phyloP scores from a whole-genome alignment of 2,888 invertebrate species.

The Campoplex capitator region DNA sequence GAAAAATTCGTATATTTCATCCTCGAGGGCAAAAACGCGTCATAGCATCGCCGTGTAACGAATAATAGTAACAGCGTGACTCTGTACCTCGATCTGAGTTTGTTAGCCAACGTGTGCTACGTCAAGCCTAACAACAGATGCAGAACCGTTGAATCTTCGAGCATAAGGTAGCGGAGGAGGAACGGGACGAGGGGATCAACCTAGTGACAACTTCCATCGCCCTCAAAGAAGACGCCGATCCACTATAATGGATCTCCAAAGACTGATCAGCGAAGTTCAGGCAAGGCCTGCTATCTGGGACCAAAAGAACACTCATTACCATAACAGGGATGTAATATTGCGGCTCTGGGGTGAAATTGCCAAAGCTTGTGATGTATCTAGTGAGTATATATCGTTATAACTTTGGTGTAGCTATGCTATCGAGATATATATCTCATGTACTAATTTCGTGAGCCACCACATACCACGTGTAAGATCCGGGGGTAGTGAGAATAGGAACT shows the following conservation, averaged over 20 bases:
- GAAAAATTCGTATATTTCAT: background rate
- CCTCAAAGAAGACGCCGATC: constrained; percentile 37
- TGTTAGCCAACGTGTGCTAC: background rate
- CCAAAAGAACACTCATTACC: constrained; percentile 79
- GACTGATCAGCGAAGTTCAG: constrained; percentile 78
- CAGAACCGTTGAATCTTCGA: constrained; percentile 4
- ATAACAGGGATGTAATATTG: constrained; percentile 78
- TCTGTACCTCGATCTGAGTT: background rate
- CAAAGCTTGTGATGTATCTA: constrained; percentile 78
- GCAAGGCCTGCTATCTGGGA: constrained; percentile 79
- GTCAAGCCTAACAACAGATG: constrained; percentile 1
- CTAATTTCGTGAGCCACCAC: constrained; percentile 17
- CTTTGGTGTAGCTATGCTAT: background rate
- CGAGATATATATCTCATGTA: background rate
- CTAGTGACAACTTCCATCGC: constrained; percentile 20
- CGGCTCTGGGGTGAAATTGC: constrained; percentile 80
- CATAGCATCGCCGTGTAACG: background rate
- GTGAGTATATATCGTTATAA: constrained; percentile 71
- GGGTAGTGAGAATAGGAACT: constrained; percentile 36
- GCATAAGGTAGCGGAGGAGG: background rate
- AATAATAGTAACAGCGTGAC: background rate
- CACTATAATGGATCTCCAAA: constrained; percentile 76
- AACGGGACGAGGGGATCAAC: background rate
- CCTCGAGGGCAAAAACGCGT: too few relatives aligned
- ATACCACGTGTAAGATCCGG: constrained; percentile 56